phyloP scores from a whole-genome alignment of 2,888 invertebrate species.

The Lysandra bellargus region DNA sequence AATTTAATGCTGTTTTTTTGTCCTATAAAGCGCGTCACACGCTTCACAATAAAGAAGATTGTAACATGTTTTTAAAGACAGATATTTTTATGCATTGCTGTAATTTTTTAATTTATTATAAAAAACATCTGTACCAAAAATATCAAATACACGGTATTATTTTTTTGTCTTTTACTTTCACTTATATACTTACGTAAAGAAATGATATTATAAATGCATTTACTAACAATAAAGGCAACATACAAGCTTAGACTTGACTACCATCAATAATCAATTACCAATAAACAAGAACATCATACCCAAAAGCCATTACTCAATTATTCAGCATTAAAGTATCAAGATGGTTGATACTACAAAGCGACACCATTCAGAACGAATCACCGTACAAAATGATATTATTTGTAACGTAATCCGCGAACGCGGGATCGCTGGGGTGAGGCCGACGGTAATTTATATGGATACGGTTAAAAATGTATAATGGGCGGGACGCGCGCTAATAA shows the following conservation, averaged over 20 bases:
- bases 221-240: no score
- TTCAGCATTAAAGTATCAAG: constrained; percentile 51
- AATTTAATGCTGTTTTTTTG: no score
- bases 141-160: no score
- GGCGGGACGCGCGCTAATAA: constrained; percentile 73
- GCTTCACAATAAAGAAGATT: no score
- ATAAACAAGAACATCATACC: not conserved
- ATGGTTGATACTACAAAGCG: constrained; percentile 54
- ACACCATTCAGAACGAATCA: constrained; percentile 78
- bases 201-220: no score
- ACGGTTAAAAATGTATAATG: constrained; percentile 81
- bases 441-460: constrained; percentile 81
- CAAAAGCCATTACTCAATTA: not conserved
- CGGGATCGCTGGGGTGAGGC: constrained; percentile 70
- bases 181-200: no score
- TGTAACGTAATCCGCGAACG: constrained; percentile 80
- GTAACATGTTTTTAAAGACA: no score
- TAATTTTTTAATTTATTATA: no score
- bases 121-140: no score
- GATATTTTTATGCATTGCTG: no score
- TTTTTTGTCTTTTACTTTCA: no score
- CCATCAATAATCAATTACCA: not conserved
- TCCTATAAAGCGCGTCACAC: no score
- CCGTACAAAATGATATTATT: constrained; percentile 80
- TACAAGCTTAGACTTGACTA: not conserved